Percentiles rank a stretch among this genome's conserved stretches.
phyloP scores from a whole-genome alignment of 2,888 invertebrate species.

The Dryococelus australis region DNA sequence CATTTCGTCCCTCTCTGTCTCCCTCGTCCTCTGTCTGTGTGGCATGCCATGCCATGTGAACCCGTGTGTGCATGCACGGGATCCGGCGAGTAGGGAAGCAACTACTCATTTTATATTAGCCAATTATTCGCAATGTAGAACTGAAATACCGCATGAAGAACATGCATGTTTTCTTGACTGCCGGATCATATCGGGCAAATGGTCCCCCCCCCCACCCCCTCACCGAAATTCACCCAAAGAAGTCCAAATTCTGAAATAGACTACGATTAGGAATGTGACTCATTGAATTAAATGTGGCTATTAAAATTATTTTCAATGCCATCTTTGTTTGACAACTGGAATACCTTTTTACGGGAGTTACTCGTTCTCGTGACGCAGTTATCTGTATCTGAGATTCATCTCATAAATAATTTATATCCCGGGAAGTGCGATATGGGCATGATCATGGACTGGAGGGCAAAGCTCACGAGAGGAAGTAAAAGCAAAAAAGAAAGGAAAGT shows the following conservation, averaged over 20 bases:
- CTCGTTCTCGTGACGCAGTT: neutral
- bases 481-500: neutral
- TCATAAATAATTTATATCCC: neutral
- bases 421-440: neutral
- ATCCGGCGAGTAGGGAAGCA: neutral
- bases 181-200: neutral
- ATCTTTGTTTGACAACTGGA: neutral
- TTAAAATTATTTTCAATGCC: neutral
- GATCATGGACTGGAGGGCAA: neutral
- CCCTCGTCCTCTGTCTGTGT: no score
- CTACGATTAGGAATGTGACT: neutral
- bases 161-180: neutral
- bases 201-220: neutral
- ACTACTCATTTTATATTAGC: conserved; percentile 16
- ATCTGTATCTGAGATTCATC: neutral
- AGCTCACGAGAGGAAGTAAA: neutral
- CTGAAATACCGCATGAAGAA: neutral
- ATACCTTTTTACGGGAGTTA: neutral
- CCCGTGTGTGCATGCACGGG: neutral
- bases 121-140: conserved; percentile 7
- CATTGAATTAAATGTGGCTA: neutral
- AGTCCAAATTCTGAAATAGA: neutral
- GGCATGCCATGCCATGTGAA: neutral
- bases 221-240: no score
- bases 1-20: neutral